phyloP scores from a whole-genome alignment of 2,797 vertebrate species.

The Enteromius unitaeniatus region DNA sequence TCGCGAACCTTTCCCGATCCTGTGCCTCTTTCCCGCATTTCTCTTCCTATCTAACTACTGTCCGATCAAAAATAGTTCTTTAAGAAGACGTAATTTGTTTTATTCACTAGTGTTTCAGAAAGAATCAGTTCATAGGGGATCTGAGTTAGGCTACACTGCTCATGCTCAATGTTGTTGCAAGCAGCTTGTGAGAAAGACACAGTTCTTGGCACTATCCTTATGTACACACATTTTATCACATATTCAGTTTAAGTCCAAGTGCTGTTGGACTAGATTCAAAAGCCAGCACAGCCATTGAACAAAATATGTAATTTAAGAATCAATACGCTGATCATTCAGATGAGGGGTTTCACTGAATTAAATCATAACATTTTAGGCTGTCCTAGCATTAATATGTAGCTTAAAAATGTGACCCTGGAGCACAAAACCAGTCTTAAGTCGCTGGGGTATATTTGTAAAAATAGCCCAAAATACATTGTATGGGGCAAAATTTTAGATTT shows the following conservation, averaged over 20 bases:
- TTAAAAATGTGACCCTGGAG: background rate
- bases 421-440: no score
- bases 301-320: background rate
- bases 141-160: background rate
- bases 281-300: background rate
- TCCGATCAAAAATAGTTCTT: no score
- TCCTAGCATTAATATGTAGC: background rate
- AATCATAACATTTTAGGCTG: background rate
- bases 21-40: background rate
- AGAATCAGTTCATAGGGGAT: background rate
- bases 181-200: background rate
- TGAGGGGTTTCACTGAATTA: background rate
- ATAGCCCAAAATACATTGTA: no score
- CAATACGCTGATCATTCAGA: background rate
- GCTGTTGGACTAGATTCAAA: conserved; percentile 1
- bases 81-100: background rate
- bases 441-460: no score
- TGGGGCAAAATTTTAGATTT: no score
- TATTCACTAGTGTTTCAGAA: background rate
- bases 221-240: background rate
- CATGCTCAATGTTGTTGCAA: background rate
- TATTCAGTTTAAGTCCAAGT: background rate
- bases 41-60: background rate
- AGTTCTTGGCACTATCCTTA: background rate
- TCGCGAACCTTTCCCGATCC: background rate